Percentiles rank a stretch among this genome's conserved stretches.
phyloP scores from a whole-genome alignment of 2,113 vertebrate genomes.

The Tyrannus savana region DNA sequence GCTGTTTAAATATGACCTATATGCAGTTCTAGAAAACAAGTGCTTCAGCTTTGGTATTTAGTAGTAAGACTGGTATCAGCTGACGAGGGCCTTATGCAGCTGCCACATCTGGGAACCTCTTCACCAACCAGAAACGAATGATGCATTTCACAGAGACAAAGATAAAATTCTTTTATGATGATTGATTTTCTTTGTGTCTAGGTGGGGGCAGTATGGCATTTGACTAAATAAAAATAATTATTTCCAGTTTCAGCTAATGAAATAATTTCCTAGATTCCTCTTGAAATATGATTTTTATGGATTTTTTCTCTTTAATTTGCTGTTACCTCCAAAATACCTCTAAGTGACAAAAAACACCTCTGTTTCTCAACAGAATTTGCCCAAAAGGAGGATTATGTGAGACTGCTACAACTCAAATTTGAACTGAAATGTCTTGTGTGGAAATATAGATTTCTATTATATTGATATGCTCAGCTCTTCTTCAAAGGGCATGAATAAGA shows the following conservation, averaged over 20 bases:
- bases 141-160: not conserved
- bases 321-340: not conserved
- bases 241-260: not conserved
- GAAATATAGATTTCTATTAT: conserved; percentile 15
- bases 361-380: not conserved
- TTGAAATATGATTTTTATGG: not conserved
- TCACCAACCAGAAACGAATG: not conserved
- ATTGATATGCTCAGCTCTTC: not conserved
- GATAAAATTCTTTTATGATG: not conserved
- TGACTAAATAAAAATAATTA: not conserved
- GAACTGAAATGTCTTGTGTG: not conserved
- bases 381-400: not conserved
- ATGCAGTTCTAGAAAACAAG: not conserved
- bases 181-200: not conserved
- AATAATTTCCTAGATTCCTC: not conserved
- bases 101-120: not conserved
- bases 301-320: not conserved
- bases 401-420: conserved; percentile 2
- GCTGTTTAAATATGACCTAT: not conserved
- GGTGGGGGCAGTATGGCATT: not conserved
- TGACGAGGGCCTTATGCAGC: not conserved
- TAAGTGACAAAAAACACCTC: not conserved
- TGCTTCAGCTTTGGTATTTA: not conserved
- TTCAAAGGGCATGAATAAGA: conserved; percentile 6
- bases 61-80: not conserved